Evolutionary conservation across 2,888 invertebrate species (phyloP).

Genomic region (Synergus umbraculus): DNA sequence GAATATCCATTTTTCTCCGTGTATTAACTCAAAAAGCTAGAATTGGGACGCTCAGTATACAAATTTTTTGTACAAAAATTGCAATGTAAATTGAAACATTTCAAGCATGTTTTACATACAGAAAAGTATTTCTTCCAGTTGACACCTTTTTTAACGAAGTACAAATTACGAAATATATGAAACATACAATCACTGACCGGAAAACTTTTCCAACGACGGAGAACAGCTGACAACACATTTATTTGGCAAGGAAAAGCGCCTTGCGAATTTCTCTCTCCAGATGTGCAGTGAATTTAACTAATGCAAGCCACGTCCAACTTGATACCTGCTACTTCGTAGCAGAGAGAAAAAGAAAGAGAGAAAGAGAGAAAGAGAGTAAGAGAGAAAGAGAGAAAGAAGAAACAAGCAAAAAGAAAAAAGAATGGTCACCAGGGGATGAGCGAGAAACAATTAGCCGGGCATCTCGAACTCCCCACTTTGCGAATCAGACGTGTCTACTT

Average conservation of each 20-base stretch:
- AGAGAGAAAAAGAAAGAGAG: neutral
- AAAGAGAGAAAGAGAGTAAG: no score
- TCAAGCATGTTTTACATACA: no score
- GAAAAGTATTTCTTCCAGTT: neutral
- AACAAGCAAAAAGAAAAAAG: neutral
- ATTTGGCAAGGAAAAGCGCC: conserved; percentile 21
- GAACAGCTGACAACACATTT: conserved; percentile 15
- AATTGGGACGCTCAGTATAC: no score
- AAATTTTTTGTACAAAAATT: no score
- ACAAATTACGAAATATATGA: neutral
- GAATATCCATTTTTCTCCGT: no score
- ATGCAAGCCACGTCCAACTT: conserved; percentile 39
- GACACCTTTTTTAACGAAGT: conserved; percentile 1
- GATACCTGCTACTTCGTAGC: neutral
- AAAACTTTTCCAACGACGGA: neutral
- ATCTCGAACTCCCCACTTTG: conserved; percentile 39
- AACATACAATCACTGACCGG: neutral
- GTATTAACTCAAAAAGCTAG: no score
- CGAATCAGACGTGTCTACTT: conserved; percentile 24
- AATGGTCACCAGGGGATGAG: conserved; percentile 51
- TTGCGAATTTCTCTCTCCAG: conserved; percentile 19
- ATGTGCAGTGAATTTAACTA: conserved; percentile 27
- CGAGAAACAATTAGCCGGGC: conserved; percentile 62
- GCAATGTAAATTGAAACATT: no score
- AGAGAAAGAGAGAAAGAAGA: no score